A percentile compares a stretch with the other conserved stretches of the same genome.
Conservation (phyloP, 2,113 vertebrate genomes). For the Narcine bancroftii region DNA sequence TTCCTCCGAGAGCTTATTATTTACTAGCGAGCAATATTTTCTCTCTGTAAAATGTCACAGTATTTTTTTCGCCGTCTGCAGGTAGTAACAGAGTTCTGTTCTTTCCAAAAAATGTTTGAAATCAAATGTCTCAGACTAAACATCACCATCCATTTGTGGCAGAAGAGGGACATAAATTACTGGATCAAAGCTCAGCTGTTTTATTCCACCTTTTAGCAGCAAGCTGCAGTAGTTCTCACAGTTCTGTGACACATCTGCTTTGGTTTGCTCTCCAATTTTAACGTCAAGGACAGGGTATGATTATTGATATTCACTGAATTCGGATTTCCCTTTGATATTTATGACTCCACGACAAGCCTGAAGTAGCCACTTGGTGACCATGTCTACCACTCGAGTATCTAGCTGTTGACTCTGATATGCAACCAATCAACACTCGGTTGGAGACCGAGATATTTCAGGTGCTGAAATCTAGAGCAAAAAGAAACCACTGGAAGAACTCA, state of each 20-base stretch:
- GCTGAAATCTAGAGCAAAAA: too few relatives aligned
- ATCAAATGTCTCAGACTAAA: neutral
- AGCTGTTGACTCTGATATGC: too few relatives aligned
- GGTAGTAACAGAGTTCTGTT: neutral
- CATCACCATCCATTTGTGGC: slow-evolving; percentile 38
- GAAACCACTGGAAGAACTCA: too few relatives aligned
- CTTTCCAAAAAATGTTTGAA: neutral
- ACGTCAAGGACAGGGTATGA: neutral
- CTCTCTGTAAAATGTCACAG: neutral
- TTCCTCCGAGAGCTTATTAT: too few relatives aligned
- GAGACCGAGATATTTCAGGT: too few relatives aligned
- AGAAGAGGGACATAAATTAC: slow-evolving; percentile 50
- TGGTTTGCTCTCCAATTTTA: neutral
- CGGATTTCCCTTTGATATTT: too few relatives aligned
- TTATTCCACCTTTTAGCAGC: slow-evolving; percentile 48
- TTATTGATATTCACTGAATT: neutral
- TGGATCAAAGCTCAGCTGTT: slow-evolving; percentile 52
- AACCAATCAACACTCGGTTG: too few relatives aligned
- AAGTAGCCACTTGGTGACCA: too few relatives aligned
- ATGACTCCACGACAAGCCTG: too few relatives aligned
- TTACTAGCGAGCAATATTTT: too few relatives aligned
- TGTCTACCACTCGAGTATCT: too few relatives aligned
- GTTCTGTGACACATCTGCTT: slow-evolving; percentile 38
- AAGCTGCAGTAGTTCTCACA: slow-evolving; percentile 52
- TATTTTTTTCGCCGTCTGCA: neutral